Percentiles rank a stretch among this genome's conserved stretches.
phyloP scores from a whole-genome alignment of 2,113 vertebrate genomes.

The Uria aalge region DNA sequence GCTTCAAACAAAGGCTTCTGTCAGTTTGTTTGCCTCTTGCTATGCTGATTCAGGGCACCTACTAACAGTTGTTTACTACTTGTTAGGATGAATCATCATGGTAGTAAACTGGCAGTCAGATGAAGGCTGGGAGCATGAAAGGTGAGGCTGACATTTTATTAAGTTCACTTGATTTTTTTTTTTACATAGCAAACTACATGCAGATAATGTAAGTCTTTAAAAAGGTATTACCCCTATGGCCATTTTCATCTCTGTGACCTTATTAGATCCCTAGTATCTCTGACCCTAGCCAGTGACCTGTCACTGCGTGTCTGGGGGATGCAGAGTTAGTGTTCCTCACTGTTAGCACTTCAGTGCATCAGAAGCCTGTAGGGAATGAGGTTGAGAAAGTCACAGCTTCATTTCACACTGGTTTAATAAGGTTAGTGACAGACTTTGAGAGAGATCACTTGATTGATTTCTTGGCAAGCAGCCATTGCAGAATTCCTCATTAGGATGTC shows the following conservation, averaged over 20 bases:
- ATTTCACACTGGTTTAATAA: slow-evolving; percentile 55
- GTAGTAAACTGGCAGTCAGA: background rate
- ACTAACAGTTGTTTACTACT: background rate
- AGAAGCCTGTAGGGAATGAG: slow-evolving; percentile 1
- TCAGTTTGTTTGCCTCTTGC: background rate
- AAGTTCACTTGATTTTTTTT: background rate
- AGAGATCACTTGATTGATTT: slow-evolving; percentile 35
- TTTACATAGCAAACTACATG: background rate
- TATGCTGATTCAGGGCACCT: background rate
- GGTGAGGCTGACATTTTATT: background rate
- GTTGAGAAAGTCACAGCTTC: slow-evolving; percentile 6
- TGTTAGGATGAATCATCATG: background rate
- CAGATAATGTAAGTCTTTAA: background rate
- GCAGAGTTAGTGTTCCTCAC: background rate
- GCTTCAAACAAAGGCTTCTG: background rate
- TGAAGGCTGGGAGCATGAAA: background rate
- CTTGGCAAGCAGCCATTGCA: slow-evolving; percentile 12
- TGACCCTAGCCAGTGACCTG: background rate
- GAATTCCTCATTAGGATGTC: slow-evolving; percentile 37
- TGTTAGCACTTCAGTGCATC: background rate
- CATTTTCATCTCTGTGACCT: background rate
- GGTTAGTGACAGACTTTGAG: slow-evolving; percentile 16
- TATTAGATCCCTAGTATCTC: background rate
- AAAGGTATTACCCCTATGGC: background rate
- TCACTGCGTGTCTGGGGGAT: background rate